phyloP scores from a whole-genome alignment of 2,888 invertebrate species.

The Cloeon dipterum region DNA sequence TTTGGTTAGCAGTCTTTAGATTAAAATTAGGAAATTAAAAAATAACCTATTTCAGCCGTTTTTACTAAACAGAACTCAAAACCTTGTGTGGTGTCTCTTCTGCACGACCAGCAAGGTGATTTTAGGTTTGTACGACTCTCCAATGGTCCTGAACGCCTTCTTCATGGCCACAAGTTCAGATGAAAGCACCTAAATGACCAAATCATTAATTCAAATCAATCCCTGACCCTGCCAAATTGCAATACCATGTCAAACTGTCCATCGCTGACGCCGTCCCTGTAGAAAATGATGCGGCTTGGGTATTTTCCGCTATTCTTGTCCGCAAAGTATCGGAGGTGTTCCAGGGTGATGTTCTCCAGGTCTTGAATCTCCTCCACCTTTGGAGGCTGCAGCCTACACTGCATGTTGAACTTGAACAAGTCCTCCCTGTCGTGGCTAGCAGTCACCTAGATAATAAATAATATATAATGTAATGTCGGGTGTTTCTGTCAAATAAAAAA shows the following conservation, averaged over 20 bases:
- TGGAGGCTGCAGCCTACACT: constrained; percentile 51
- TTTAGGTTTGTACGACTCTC: constrained; percentile 37
- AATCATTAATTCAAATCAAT: too few relatives aligned
- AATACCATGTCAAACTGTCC: too few relatives aligned
- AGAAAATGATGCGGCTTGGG: constrained; percentile 42
- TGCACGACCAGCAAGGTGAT: constrained; percentile 87
- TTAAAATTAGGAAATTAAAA: too few relatives aligned
- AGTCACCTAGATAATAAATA: too few relatives aligned
- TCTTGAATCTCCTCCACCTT: constrained; percentile 51
- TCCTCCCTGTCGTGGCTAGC: constrained; percentile 45
- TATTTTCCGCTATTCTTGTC: constrained; percentile 18
- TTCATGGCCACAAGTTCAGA: constrained; percentile 43
- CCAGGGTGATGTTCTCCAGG: constrained; percentile 38
- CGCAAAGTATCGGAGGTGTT: constrained; percentile 33
- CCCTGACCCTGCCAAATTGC: too few relatives aligned
- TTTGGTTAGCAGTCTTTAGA: too few relatives aligned
- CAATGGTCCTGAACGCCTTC: constrained; percentile 37
- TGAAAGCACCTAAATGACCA: constrained; percentile 42
- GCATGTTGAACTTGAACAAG: constrained; percentile 49
- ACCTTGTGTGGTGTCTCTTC: constrained; percentile 88
- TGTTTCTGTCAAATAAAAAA: too few relatives aligned
- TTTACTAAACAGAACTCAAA: too few relatives aligned
- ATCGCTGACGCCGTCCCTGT: constrained; percentile 68
- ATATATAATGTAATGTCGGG: too few relatives aligned
- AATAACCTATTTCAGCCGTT: too few relatives aligned